These are phyloP conservation scores for Cheilosia vulpina DNA, from an alignment of 2,888 invertebrate genomes.

Conservation along the genomic window DNA sequence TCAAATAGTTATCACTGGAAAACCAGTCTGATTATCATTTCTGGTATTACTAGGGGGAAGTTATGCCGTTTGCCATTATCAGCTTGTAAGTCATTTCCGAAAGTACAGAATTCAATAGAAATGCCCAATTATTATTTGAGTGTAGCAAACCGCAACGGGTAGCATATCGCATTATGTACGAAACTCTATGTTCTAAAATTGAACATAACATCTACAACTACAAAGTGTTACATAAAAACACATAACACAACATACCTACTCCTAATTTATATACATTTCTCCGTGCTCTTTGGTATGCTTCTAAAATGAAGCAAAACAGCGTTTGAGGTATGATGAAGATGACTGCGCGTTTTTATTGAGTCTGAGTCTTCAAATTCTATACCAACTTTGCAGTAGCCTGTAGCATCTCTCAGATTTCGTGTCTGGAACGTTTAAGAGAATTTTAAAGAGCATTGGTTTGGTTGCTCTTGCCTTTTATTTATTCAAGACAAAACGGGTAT, in stretches of 20 bases:
- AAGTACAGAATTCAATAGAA: constrained; percentile 14
- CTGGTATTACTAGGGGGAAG: not conserved
- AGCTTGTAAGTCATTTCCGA: not conserved
- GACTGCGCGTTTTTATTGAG: no score
- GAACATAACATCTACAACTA: not conserved
- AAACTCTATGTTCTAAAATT: not conserved
- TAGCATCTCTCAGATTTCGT: no score
- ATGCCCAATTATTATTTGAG: no score
- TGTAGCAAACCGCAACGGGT: not conserved
- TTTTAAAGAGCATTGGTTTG: not conserved
- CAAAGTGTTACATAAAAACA: not conserved
- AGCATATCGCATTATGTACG: not conserved
- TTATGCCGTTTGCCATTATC: not conserved
- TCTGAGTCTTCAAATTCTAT: no score
- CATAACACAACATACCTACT: not conserved
- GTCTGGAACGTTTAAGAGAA: no score
- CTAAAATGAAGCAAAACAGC: no score
- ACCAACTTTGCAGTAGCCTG: no score
- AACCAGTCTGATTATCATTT: not conserved
- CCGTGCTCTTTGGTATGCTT: not conserved
- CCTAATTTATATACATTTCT: not conserved
- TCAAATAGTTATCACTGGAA: not conserved
- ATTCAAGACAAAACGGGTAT: not conserved
- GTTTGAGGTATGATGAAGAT: no score
- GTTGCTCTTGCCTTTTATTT: not conserved